Conservation (phyloP, 2,113 vertebrate species). For the Cinclus cinclus region DNA sequence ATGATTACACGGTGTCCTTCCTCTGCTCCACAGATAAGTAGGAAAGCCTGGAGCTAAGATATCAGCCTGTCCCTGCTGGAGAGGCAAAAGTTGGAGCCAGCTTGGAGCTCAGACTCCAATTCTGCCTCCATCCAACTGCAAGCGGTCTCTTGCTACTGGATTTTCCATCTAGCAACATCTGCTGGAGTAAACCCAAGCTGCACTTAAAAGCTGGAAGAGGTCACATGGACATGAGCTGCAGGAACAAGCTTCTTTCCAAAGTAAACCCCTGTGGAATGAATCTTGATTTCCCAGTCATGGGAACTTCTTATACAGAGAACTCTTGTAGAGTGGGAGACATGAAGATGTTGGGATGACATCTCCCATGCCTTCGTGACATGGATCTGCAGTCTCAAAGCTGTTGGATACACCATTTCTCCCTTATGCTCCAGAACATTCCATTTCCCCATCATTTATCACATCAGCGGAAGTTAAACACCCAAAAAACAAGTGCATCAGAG, state of each 20-base stretch:
- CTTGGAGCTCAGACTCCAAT: not conserved
- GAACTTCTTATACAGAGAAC: not conserved
- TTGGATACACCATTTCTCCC: not conserved
- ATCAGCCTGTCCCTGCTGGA: accelerated
- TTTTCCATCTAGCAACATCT: conserved; percentile 19
- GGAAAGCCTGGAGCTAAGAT: not conserved
- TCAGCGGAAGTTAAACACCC: not conserved
- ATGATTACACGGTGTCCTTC: not conserved
- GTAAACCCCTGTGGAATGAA: conserved; percentile 42
- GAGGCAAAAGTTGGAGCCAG: not conserved
- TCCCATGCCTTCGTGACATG: not conserved
- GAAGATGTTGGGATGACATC: not conserved
- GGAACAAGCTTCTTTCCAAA: conserved; percentile 34
- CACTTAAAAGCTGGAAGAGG: not conserved
- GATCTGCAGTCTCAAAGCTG: not conserved
- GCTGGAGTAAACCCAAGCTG: conserved; percentile 6
- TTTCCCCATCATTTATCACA: not conserved
- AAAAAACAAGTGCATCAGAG: not conserved
- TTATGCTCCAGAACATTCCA: not conserved
- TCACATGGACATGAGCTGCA: not conserved
- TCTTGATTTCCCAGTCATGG: not conserved
- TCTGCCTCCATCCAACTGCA: not conserved
- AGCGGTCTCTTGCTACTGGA: not conserved
- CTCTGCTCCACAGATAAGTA: not conserved
- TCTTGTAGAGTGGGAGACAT: not conserved